A percentile compares a stretch with the other conserved stretches of the same genome.
phyloP scores from a whole-genome alignment of 2,797 vertebrate genomes.

The Sphenodon punctatus region DNA sequence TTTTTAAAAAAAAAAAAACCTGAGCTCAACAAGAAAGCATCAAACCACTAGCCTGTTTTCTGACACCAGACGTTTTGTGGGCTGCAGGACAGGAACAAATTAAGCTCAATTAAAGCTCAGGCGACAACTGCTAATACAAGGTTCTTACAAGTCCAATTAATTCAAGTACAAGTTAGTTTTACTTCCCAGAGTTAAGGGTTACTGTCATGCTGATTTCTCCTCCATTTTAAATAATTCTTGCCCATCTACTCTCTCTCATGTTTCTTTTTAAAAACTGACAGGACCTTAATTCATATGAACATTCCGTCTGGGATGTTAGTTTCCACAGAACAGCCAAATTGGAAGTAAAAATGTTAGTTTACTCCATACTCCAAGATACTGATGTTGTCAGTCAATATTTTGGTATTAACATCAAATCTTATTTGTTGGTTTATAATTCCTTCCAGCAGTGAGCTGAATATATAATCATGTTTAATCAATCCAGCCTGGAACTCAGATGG shows the following conservation, averaged over 20 bases:
- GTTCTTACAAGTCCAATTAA: background rate
- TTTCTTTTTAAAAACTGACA: background rate
- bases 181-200: conserved; percentile 15
- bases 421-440: background rate
- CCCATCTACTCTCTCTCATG: background rate
- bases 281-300: background rate
- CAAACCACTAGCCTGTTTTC: background rate
- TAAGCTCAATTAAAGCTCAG: background rate
- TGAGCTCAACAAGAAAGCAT: background rate
- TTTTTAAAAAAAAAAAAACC: background rate
- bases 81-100: background rate
- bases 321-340: background rate
- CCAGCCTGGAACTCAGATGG: background rate
- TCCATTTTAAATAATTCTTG: background rate
- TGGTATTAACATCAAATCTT: conserved; percentile 11
- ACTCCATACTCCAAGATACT: background rate
- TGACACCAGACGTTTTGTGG: background rate
- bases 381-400: conserved; percentile 33
- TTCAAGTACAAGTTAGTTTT: background rate
- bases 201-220: background rate
- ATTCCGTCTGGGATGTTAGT: background rate
- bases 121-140: background rate
- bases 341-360: background rate
- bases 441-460: background rate
- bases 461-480: background rate